phyloP scores from a whole-genome alignment of 2,888 invertebrate species.

The Ectropis crepuscularia region DNA sequence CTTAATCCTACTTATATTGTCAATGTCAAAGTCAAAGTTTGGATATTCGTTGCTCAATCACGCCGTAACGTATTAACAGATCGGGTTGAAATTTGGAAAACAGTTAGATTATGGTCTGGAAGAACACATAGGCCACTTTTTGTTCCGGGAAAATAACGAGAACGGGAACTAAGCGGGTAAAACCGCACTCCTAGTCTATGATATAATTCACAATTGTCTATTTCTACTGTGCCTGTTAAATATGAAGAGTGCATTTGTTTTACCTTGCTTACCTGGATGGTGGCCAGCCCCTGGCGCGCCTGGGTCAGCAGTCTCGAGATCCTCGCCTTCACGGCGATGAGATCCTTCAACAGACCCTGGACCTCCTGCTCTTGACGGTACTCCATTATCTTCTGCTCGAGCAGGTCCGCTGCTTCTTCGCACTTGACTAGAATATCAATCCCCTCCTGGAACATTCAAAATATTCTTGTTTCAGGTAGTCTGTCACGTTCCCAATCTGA shows the following conservation, averaged over 20 bases:
- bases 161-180: too few relatives aligned
- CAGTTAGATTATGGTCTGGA: too few relatives aligned
- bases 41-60: too few relatives aligned
- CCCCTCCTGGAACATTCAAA: slow-evolving; percentile 85
- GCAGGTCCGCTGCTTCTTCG: slow-evolving; percentile 86
- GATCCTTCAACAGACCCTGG: slow-evolving; percentile 81
- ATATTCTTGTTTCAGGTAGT: background rate
- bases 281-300: slow-evolving; percentile 87
- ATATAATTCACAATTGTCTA: too few relatives aligned
- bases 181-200: too few relatives aligned
- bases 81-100: too few relatives aligned
- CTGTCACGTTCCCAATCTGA: too few relatives aligned
- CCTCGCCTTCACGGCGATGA: slow-evolving; percentile 86
- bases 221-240: slow-evolving; percentile 5
- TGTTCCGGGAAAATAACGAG: too few relatives aligned
- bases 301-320: slow-evolving; percentile 88
- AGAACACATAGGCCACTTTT: too few relatives aligned
- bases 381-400: slow-evolving; percentile 86
- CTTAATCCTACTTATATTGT: too few relatives aligned
- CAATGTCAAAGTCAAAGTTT: too few relatives aligned
- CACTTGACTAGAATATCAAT: slow-evolving; percentile 88
- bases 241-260: slow-evolving; percentile 36
- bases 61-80: too few relatives aligned
- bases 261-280: slow-evolving; percentile 83
- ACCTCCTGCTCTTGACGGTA: slow-evolving; percentile 88